phyloP scores from a whole-genome alignment of 2,888 invertebrate genomes.

The Coelogynopora nodosa region DNA sequence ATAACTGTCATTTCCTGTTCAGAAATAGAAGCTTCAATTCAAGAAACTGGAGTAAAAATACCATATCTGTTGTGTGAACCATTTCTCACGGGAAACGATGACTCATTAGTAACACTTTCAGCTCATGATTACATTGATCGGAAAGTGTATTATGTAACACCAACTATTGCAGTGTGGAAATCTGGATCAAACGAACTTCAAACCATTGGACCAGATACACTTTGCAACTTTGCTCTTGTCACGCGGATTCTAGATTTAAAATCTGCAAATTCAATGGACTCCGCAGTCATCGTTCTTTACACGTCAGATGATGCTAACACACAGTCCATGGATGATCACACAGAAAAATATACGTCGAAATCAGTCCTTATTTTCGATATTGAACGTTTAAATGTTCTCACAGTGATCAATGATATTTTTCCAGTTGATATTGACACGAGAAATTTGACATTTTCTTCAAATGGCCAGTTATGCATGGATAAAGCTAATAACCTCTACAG shows the following conservation, averaged over 20 bases:
- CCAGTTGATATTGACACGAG: slow-evolving; percentile 49
- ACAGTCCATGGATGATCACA: not conserved
- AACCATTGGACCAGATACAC: slow-evolving; percentile 53
- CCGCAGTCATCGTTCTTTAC: slow-evolving; percentile 54
- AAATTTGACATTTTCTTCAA: slow-evolving; percentile 52
- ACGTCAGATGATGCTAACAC: slow-evolving; percentile 41
- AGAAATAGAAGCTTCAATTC: slow-evolving; percentile 33
- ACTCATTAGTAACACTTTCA: slow-evolving; percentile 55
- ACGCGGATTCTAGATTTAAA: slow-evolving; percentile 53
- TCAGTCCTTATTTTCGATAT: slow-evolving; percentile 55
- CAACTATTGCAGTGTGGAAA: slow-evolving; percentile 52
- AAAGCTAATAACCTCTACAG: slow-evolving; percentile 39
- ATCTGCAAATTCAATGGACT: slow-evolving; percentile 50
- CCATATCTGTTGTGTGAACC: slow-evolving; percentile 37
- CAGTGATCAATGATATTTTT: slow-evolving; percentile 53
- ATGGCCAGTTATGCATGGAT: slow-evolving; percentile 56
- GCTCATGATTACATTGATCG: slow-evolving; percentile 53
- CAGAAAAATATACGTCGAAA: slow-evolving; percentile 48
- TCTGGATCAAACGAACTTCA: slow-evolving; percentile 49
- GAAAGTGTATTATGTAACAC: slow-evolving; percentile 51
- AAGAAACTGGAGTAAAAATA: slow-evolving; percentile 21
- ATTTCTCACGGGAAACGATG: slow-evolving; percentile 36
- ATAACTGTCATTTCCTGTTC: slow-evolving; percentile 1
- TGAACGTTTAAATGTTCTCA: slow-evolving; percentile 52
- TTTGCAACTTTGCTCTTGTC: slow-evolving; percentile 53